Evolutionary conservation across 2,113 vertebrate genomes (phyloP).

Genomic region (Brachyhypopomus occidentalis): DNA sequence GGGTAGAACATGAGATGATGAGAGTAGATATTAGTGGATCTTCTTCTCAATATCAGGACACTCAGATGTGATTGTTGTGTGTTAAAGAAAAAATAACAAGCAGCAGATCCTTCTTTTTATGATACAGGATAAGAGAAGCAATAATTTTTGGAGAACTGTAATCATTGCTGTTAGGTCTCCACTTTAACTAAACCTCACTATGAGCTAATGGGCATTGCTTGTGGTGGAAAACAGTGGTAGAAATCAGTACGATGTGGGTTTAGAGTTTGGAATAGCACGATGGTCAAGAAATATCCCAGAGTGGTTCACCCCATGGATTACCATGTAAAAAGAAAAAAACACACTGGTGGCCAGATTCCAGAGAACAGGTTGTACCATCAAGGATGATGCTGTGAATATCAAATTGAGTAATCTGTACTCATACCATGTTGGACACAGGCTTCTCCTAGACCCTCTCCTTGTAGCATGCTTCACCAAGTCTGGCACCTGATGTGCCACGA

Average conservation of each 20-base stretch:
- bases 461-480: not conserved
- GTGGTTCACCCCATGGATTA: not conserved
- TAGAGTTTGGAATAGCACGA: not conserved
- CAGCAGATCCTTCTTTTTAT: constrained; percentile 1
- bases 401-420: constrained; percentile 32
- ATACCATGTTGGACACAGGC: constrained; percentile 38
- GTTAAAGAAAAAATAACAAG: not conserved
- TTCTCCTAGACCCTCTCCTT: constrained; percentile 19
- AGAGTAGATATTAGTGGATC: constrained; percentile 14
- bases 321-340: not conserved
- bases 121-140: not conserved
- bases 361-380: constrained; percentile 1
- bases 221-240: not conserved
- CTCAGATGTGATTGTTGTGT: not conserved
- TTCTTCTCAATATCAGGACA: not conserved
- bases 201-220: not conserved
- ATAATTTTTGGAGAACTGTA: constrained; percentile 15
- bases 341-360: not conserved
- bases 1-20: constrained; percentile 7
- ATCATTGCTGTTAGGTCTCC: constrained; percentile 6
- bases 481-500: not conserved
- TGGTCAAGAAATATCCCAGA: not conserved
- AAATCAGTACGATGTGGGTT: not conserved
- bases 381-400: constrained; percentile 42
- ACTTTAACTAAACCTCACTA: not conserved